A percentile compares a stretch with the other conserved stretches of the same genome.
Conservation (phyloP, 2,797 vertebrate genomes). For the Poeciliopsis turneri region DNA sequence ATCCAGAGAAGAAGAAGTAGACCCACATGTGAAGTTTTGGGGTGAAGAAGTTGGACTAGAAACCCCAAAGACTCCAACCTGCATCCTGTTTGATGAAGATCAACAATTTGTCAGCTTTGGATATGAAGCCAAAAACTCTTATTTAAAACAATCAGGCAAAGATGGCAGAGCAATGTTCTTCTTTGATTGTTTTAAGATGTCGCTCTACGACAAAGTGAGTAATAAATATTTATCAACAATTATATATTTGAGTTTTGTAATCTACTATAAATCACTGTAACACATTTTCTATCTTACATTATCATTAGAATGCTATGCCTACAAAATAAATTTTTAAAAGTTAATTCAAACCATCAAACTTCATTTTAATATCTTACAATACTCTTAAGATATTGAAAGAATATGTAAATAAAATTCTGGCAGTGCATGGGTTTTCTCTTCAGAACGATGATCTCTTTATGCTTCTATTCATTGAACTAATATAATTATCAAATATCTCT, state of each 20-base stretch:
- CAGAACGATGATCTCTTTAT: no score
- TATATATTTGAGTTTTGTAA: background rate
- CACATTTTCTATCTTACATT: no score
- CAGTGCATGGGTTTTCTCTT: no score
- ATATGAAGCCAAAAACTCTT: background rate
- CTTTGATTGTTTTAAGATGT: constrained; percentile 14
- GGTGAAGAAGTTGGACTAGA: background rate
- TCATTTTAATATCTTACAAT: background rate
- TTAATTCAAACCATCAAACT: no score
- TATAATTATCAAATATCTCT: no score
- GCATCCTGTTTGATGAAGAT: constrained; percentile 7
- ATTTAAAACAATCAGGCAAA: rapidly evolving
- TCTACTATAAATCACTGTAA: no score
- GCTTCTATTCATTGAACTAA: no score
- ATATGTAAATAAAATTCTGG: background rate
- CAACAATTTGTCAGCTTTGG: background rate
- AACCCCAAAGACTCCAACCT: constrained; percentile 15
- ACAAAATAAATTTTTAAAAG: no score
- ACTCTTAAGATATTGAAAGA: no score
- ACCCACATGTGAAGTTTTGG: background rate
- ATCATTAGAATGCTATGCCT: no score
- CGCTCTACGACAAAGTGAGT: background rate
- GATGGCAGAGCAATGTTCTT: background rate
- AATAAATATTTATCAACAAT: background rate
- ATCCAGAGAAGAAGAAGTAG: background rate